Evolutionary conservation across 2,797 vertebrate genomes (phyloP).

Genomic region (Vireo griseus): DNA sequence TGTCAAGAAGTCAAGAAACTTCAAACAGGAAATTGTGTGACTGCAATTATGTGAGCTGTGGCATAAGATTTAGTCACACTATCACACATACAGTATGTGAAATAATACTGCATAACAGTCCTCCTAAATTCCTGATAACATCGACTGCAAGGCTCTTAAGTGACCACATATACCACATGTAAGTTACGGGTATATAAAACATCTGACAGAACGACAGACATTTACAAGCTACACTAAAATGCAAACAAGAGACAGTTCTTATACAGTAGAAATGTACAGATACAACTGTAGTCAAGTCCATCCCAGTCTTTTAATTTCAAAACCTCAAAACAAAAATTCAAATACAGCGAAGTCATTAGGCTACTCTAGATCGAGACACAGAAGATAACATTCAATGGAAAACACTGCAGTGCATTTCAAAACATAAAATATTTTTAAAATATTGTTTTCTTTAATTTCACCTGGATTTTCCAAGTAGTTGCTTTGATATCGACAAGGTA

Average conservation of each 20-base stretch:
- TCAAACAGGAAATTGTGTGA: background rate
- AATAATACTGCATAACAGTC: background rate
- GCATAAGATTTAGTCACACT: background rate
- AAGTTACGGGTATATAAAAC: background rate
- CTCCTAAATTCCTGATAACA: background rate
- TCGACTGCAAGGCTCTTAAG: background rate
- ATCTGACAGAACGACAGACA: background rate
- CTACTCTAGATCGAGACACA: background rate
- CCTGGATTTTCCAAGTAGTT: background rate
- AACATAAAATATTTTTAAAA: background rate
- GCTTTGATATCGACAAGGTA: background rate
- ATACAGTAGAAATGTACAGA: background rate
- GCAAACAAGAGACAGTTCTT: background rate
- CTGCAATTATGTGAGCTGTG: background rate
- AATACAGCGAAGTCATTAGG: background rate
- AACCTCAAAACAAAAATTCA: background rate
- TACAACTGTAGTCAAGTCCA: background rate
- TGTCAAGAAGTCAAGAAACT: background rate
- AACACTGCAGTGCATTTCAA: accelerated
- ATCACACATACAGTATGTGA: background rate
- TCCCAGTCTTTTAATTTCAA: background rate
- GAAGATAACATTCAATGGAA: background rate
- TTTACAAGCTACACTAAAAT: background rate
- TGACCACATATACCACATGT: background rate
- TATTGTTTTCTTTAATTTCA: background rate